Percentiles rank a stretch among this genome's conserved stretches.
Conservation (phyloP, 1,140 invertebrate genomes). For the Acromyrmex heyeri region DNA sequence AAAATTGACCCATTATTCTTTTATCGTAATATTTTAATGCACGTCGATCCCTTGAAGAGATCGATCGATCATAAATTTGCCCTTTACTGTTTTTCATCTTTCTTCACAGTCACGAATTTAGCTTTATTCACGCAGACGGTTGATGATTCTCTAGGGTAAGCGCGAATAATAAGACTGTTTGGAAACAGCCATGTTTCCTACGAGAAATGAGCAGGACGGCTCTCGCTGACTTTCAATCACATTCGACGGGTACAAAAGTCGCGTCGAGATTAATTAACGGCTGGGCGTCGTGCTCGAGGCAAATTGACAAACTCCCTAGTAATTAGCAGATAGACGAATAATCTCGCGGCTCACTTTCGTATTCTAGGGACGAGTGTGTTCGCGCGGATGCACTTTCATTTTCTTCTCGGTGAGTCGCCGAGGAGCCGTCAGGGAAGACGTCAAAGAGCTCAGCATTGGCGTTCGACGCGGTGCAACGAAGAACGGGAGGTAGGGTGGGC, state of each 20-base stretch:
- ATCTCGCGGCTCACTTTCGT: background rate
- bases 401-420: slow-evolving; percentile 37
- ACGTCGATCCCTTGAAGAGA: background rate
- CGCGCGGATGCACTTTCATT: slow-evolving; percentile 58
- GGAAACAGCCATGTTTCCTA: background rate
- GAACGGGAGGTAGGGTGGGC: background rate
- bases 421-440: slow-evolving; percentile 5
- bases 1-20: background rate
- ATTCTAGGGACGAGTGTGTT: background rate
- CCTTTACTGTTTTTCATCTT: background rate
- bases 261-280: slow-evolving; percentile 41
- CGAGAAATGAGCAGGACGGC: background rate
- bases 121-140: background rate
- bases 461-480: background rate
- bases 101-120: background rate
- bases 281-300: background rate
- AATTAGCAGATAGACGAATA: slow-evolving; percentile 34
- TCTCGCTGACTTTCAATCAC: slow-evolving; percentile 1
- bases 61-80: too few relatives aligned
- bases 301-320: slow-evolving; percentile 13
- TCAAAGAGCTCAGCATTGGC: slow-evolving; percentile 38
- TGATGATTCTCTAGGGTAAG: background rate
- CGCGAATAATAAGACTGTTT: slow-evolving; percentile 32
- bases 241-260: slow-evolving; percentile 34
- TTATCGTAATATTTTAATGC: background rate